A percentile compares a stretch with the other conserved stretches of the same genome.
Evolutionary conservation across 2,113 vertebrate genomes (phyloP).

Genomic region (Anguilla japonica): DNA sequence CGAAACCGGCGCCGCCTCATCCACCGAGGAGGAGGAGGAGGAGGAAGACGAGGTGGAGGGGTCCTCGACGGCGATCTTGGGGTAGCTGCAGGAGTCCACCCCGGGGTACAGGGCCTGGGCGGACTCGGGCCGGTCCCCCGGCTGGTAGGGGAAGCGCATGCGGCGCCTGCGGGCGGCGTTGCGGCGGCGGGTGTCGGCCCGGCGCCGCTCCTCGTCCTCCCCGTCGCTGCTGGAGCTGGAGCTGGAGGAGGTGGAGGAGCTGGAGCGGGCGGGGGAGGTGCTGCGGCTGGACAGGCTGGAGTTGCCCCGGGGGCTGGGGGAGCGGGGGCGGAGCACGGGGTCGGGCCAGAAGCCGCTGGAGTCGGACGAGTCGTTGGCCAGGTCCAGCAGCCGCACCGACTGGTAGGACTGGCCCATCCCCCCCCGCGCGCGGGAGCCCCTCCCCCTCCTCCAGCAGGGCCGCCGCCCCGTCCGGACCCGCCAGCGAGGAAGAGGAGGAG

Average conservation of each 20-base stretch:
- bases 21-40: constrained; percentile 75
- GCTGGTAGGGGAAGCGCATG: constrained; percentile 65
- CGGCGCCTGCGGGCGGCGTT: constrained; percentile 82
- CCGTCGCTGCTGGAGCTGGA: constrained; percentile 84
- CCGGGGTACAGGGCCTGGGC: constrained; percentile 73
- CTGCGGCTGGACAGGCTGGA: constrained; percentile 72
- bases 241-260: constrained; percentile 81
- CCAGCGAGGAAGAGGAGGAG: constrained; percentile 77
- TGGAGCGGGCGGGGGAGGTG: constrained; percentile 44
- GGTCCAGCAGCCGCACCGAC: constrained; percentile 81
- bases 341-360: constrained; percentile 78
- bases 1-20: constrained; percentile 37
- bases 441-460: constrained; percentile 38
- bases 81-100: constrained; percentile 87
- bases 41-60: constrained; percentile 80
- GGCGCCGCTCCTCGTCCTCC: constrained; percentile 80
- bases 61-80: constrained; percentile 87
- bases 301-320: constrained; percentile 86
- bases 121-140: constrained; percentile 74
- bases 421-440: constrained; percentile 37
- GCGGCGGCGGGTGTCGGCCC: constrained; percentile 78
- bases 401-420: constrained; percentile 61
- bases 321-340: constrained; percentile 87
- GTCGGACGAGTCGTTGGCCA: constrained; percentile 85
- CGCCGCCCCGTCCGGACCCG: constrained; percentile 52